Percentiles rank a stretch among this genome's conserved stretches.
These are phyloP conservation scores for Oostethus manadensis DNA, from an alignment of 2,113 vertebrate species.

Conservation along the genomic window DNA sequence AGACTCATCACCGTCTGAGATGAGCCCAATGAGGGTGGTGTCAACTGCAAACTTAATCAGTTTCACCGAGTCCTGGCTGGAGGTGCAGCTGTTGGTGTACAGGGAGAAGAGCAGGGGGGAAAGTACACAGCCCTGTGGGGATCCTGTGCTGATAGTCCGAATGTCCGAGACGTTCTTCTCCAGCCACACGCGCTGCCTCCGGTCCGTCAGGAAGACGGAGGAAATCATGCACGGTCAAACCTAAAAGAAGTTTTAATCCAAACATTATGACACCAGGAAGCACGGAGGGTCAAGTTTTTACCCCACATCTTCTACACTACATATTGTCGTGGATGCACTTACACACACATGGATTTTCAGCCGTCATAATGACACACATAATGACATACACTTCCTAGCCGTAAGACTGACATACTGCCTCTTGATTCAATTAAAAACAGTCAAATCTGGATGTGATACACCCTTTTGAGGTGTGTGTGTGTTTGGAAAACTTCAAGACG, in stretches of 20 bases:
- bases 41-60: too few relatives aligned
- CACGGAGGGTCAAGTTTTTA: slow-evolving; percentile 13
- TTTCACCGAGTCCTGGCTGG: too few relatives aligned
- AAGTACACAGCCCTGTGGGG: too few relatives aligned
- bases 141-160: too few relatives aligned
- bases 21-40: too few relatives aligned
- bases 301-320: slow-evolving; percentile 14
- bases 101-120: too few relatives aligned
- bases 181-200: too few relatives aligned
- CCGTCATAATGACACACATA: slow-evolving; percentile 9
- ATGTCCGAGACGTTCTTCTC: too few relatives aligned
- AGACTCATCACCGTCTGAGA: too few relatives aligned
- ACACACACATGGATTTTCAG: slow-evolving; percentile 32
- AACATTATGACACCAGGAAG: background rate
- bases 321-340: slow-evolving; percentile 16
- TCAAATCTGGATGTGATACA: slow-evolving; percentile 35
- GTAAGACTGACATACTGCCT: slow-evolving; percentile 38
- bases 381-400: slow-evolving; percentile 12
- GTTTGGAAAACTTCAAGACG: slow-evolving; percentile 36
- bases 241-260: slow-evolving; percentile 11
- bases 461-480: slow-evolving; percentile 16
- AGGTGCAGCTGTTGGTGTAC: too few relatives aligned
- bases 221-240: background rate
- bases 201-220: too few relatives aligned
- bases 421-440: slow-evolving; percentile 56